A percentile compares a stretch with the other conserved stretches of the same genome.
Evolutionary conservation across 2,113 vertebrate species (phyloP).

Genomic region (Asarcornis scutulata): DNA sequence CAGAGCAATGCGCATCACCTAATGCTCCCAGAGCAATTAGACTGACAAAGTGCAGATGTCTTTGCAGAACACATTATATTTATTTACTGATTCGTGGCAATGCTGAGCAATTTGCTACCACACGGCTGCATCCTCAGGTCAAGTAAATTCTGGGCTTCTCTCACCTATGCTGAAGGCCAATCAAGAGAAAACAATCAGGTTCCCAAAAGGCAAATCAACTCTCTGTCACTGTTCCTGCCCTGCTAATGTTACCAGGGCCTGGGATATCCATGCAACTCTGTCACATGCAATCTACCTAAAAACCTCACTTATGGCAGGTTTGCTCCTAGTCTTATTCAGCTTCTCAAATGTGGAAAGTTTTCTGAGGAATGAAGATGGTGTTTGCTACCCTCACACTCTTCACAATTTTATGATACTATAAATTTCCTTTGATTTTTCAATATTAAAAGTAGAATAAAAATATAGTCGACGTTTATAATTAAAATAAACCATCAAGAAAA

Average conservation of each 20-base stretch:
- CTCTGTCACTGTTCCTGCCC: neutral
- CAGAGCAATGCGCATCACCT: neutral
- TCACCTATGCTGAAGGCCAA: neutral
- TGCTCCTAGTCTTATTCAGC: neutral
- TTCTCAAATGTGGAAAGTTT: neutral
- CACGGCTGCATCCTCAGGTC: neutral
- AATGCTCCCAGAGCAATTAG: slow-evolving; percentile 19
- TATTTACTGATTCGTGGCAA: slow-evolving; percentile 44
- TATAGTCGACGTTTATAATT: neutral
- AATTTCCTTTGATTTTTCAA: neutral
- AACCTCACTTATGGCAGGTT: neutral
- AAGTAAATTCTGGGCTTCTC: neutral
- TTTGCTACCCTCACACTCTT: neutral
- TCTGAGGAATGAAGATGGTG: neutral
- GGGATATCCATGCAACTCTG: neutral
- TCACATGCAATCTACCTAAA: neutral
- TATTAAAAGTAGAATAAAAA: neutral
- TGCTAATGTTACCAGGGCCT: neutral
- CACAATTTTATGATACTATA: neutral
- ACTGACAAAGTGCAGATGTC: slow-evolving; percentile 41
- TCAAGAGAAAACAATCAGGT: neutral
- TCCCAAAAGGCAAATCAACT: neutral
- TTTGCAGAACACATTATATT: slow-evolving; percentile 9
- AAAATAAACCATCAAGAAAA: neutral
- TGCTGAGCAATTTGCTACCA: neutral